Evolutionary conservation across 2,797 vertebrate species (phyloP), one percentile per base, ranked within the genome.

Genomic region (Huso huso): DNA sequence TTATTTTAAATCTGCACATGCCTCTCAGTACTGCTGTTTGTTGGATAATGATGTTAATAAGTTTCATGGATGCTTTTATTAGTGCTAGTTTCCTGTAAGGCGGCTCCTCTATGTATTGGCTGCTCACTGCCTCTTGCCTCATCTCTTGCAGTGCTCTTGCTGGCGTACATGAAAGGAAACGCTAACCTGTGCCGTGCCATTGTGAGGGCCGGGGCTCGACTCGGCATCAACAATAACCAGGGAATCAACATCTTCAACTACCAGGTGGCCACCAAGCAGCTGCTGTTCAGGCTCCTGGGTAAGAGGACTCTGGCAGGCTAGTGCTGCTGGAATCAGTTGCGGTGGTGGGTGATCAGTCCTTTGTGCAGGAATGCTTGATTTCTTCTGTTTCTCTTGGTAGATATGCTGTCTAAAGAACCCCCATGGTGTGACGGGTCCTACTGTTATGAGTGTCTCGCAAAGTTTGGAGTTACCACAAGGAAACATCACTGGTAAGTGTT

Each of bases 371-470:
- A 18, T 12, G 4, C 37, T 8, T 57, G 13, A 15, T 59, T 62
- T 66, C 3, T 66, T 65, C 57, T 13, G 53, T 37, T 55, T 50
- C 48, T 37, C 49, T 76, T 74, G 69, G 66, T 78, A 99, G 97
- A 99, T 75, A 99, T 99, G 97, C 84, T 99, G 77, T 92, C 96
- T 79, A 98, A 96, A 91, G 97, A 99, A 82, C 96, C 97, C 66
- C 97, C 96, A 0, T 99, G 97, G 97, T 99, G 97, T 66, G 97
- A 99, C 10, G 97, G 96, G 58, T 99, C 97, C 72, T 96, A 97
- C 84, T 99, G 97, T 82, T 99, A 97, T 1, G 96, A 99, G 80
- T 99, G 97, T 78, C 72, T 75, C 64, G 93, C 94, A 84, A 99
- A 96, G 86, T 99, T 99, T 67, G 97, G 97, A 70, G 97, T 99